Evolutionary conservation across 2,113 vertebrate species (phyloP), one percentile per base, ranked within the genome.

Genomic region (Sinocyclocheilus maitianheensis): DNA sequence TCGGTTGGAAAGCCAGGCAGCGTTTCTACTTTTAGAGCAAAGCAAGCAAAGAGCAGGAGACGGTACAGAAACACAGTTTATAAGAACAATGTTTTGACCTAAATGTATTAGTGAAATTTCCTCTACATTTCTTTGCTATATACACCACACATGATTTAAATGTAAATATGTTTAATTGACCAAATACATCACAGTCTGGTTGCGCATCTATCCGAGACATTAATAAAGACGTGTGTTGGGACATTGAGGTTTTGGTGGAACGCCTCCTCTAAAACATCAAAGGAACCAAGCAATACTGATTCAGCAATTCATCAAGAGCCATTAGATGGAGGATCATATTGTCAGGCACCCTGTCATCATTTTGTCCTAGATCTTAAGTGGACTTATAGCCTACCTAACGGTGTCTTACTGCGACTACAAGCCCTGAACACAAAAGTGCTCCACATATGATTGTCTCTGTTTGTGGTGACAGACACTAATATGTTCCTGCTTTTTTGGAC

Each of bases 1-100:
- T 87, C 34, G 34, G 12, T 90, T 60, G 63, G 85, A 85, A 87
- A 90, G 90, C 88, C 86, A 86, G 87, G 90, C 87, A 90, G 86
- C 5, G 37, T 48, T 78, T 85, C 84, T 78, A 78, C 84, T 77
- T 85, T 85, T 85, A 85, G 84, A 63, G 34, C n/a, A 20, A 51
- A 37, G 74, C 83, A 48, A 84, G 83, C 34, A 72, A 40, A 53
- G 62, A 40, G 18, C 60, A 78, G n/a, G 72, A 84, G 71, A 20
- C 34, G 30, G 14, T 78, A 14, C 16, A 37, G 58, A 67, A 43
- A 81, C 20, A 58, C 55, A 81, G 43, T 65, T 51, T 67, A 26
- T 26, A 81, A 26, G 62, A 10, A 81, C 37, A 62, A 4, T 24
- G 55, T 24, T 80, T 62, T 80, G 12, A 80, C 34, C 11, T 62